A percentile compares a stretch with the other conserved stretches of the same genome.
These are phyloP conservation scores for Meghimatium bilineatum DNA, from an alignment of 2,888 invertebrate genomes.

Conservation along the genomic window DNA sequence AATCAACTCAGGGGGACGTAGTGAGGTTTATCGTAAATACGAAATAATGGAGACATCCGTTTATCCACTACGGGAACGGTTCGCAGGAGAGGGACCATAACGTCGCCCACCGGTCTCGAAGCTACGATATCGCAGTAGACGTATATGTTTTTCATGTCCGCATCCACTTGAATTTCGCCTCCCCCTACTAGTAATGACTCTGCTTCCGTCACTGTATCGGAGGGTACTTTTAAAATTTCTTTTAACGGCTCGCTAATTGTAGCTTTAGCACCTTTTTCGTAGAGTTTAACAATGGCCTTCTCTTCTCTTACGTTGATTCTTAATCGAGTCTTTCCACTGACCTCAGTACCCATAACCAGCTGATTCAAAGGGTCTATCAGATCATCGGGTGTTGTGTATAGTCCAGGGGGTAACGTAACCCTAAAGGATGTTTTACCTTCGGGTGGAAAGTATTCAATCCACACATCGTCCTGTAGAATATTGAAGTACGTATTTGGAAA, in stretches of 20 bases:
- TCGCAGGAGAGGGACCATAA: slow-evolving; percentile 24
- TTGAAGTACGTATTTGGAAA: too few species aligned
- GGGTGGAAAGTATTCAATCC: too few species aligned
- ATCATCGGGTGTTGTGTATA: too few species aligned
- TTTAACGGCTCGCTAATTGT: background rate
- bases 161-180: background rate
- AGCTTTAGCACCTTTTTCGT: background rate
- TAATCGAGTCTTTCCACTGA: too few species aligned
- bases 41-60: background rate
- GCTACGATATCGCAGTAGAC: slow-evolving; percentile 9
- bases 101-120: slow-evolving; percentile 8
- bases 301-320: background rate
- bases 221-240: background rate
- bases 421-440: too few species aligned
- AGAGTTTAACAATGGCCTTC: background rate
- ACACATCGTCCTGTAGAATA: too few species aligned
- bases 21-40: slow-evolving; percentile 35
- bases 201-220: background rate
- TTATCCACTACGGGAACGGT: background rate
- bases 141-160: background rate
- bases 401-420: too few species aligned
- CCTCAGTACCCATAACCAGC: too few species aligned
- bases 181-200: background rate
- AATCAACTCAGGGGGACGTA: slow-evolving; percentile 27
- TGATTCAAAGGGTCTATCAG: too few species aligned